These are phyloP conservation scores for Megalopta genalis DNA, from an alignment of 1,140 invertebrate species.

Conservation along the genomic window DNA sequence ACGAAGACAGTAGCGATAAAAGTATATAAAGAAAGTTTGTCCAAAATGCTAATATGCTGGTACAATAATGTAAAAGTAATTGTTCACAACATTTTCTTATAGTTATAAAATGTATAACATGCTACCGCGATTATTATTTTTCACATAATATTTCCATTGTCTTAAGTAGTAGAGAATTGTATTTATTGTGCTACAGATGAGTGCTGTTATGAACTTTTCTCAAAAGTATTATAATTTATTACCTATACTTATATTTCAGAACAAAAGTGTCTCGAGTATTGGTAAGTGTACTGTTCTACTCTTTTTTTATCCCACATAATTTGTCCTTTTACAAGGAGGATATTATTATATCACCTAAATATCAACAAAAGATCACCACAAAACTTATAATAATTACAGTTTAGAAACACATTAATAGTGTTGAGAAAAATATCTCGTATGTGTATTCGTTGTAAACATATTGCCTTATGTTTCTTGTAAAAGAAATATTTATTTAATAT, in stretches of 20 bases:
- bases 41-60: slow-evolving; percentile 65
- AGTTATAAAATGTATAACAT: slow-evolving; percentile 20
- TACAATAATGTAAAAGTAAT: slow-evolving; percentile 40
- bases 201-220: slow-evolving; percentile 67
- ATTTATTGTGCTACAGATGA: slow-evolving; percentile 63
- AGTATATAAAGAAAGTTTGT: slow-evolving; percentile 56
- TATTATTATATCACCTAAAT: slow-evolving; percentile 24
- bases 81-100: slow-evolving; percentile 1
- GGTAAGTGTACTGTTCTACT: slow-evolving; percentile 70
- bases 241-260: slow-evolving; percentile 75
- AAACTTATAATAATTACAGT: slow-evolving; percentile 5
- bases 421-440: background rate
- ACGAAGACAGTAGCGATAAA: background rate
- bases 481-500: background rate
- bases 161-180: slow-evolving; percentile 36
- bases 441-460: slow-evolving; percentile 1
- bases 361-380: background rate
- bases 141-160: slow-evolving; percentile 10
- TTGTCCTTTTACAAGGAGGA: slow-evolving; percentile 66
- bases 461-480: background rate
- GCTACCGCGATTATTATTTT: slow-evolving; percentile 17
- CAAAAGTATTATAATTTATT: slow-evolving; percentile 69
- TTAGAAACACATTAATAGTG: slow-evolving; percentile 8
- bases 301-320: slow-evolving; percentile 49
- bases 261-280: slow-evolving; percentile 68